Evolutionary conservation across 2,797 vertebrate genomes (phyloP).

Genomic region (Thamnophis elegans): DNA sequence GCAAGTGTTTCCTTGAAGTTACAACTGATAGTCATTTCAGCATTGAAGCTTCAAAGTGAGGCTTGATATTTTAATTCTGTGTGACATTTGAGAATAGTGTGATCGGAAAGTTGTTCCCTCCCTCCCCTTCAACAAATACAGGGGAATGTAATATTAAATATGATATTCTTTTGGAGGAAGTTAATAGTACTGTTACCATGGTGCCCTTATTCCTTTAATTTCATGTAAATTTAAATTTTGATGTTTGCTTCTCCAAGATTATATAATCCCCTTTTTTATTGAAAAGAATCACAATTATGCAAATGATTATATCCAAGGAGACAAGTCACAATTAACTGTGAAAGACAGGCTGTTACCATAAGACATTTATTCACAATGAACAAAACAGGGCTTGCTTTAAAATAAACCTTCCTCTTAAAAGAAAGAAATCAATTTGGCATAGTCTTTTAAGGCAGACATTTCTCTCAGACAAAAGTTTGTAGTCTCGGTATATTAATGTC

Average conservation of each 20-base stretch:
- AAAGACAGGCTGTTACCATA: slow-evolving; percentile 68
- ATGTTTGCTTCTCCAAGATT: slow-evolving; percentile 74
- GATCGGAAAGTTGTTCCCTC: slow-evolving; percentile 56
- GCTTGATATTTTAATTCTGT: slow-evolving; percentile 69
- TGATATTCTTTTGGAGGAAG: slow-evolving; percentile 67
- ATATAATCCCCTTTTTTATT: slow-evolving; percentile 73
- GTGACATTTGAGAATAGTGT: slow-evolving; percentile 63
- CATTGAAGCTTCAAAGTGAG: slow-evolving; percentile 57
- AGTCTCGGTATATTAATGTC: slow-evolving; percentile 40
- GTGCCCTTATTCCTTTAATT: slow-evolving; percentile 73
- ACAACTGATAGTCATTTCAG: slow-evolving; percentile 58
- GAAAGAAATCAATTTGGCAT: slow-evolving; percentile 59
- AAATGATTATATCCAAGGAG: slow-evolving; percentile 74
- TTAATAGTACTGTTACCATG: slow-evolving; percentile 69
- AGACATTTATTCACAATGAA: slow-evolving; percentile 65
- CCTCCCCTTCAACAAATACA: slow-evolving; percentile 48
- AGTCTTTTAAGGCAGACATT: slow-evolving; percentile 56
- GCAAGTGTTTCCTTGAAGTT: slow-evolving; percentile 53
- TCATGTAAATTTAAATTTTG: slow-evolving; percentile 73
- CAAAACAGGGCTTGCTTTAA: slow-evolving; percentile 65
- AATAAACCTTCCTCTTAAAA: slow-evolving; percentile 69
- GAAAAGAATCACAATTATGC: slow-evolving; percentile 74
- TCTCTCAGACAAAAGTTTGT: slow-evolving; percentile 59
- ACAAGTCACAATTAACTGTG: slow-evolving; percentile 74
- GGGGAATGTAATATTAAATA: slow-evolving; percentile 64